Evolutionary conservation across 2,888 invertebrate genomes (phyloP).

Genomic region (Oxycera nigricornis): DNA sequence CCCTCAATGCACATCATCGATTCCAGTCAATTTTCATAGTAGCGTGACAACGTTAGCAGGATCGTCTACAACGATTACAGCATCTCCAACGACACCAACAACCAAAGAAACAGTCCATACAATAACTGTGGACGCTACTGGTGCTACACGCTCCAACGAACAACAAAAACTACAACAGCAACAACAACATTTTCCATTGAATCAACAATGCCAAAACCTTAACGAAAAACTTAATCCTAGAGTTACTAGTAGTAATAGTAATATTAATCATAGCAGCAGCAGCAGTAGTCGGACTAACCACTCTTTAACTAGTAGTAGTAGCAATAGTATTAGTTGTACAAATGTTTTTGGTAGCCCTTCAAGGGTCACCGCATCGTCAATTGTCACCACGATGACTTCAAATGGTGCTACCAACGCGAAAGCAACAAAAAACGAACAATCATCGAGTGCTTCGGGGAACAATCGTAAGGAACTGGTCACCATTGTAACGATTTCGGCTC

Average conservation of each 20-base stretch:
- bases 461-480: slow-evolving; percentile 60
- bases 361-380: neutral
- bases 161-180: slow-evolving; percentile 22
- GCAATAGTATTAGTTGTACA: slow-evolving; percentile 41
- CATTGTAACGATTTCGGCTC: slow-evolving; percentile 60
- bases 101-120: slow-evolving; percentile 31
- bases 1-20: neutral
- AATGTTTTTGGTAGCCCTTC: slow-evolving; percentile 13
- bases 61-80: slow-evolving; percentile 13
- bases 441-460: slow-evolving; percentile 40
- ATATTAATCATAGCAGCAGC: slow-evolving; percentile 41
- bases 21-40: slow-evolving; percentile 24
- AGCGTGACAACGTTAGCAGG: slow-evolving; percentile 17
- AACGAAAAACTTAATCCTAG: slow-evolving; percentile 48
- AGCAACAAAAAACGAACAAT: slow-evolving; percentile 36
- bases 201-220: slow-evolving; percentile 45
- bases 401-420: slow-evolving; percentile 39
- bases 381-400: slow-evolving; percentile 32
- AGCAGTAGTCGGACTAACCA: slow-evolving; percentile 39
- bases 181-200: slow-evolving; percentile 32
- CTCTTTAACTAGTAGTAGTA: slow-evolving; percentile 42
- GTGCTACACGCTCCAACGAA: slow-evolving; percentile 27
- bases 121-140: slow-evolving; percentile 35
- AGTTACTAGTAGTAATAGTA: slow-evolving; percentile 43
- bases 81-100: slow-evolving; percentile 26